Evolutionary conservation across 2,797 vertebrate genomes (phyloP).

Genomic region (Alca torda): DNA sequence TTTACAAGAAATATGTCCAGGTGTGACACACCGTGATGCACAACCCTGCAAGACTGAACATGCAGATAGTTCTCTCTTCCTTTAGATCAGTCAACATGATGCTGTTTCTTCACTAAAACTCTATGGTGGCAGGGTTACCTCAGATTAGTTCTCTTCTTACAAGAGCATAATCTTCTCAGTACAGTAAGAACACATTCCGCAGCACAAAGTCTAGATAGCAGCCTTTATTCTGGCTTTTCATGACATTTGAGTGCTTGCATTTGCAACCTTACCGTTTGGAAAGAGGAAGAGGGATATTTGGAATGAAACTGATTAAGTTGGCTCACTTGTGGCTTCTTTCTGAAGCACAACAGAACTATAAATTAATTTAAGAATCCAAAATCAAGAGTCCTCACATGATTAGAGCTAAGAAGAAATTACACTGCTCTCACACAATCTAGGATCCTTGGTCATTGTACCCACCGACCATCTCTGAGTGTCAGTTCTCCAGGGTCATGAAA

Average conservation of each 20-base stretch:
- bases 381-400: neutral
- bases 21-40: rapidly evolving
- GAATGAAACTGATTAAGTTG: neutral
- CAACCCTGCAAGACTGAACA: neutral
- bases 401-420: neutral
- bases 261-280: neutral
- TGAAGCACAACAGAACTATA: neutral
- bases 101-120: neutral
- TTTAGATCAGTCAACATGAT: neutral
- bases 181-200: neutral
- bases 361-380: neutral
- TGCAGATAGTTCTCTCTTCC: neutral
- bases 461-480: neutral
- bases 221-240: neutral
- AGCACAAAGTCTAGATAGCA: neutral
- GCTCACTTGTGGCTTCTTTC: neutral
- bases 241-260: neutral
- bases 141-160: neutral
- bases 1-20: neutral
- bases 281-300: neutral
- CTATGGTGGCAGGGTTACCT: rapidly evolving
- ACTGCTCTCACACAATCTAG: neutral
- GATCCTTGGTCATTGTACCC: neutral
- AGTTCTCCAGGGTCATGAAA: neutral
- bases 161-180: neutral